Evolutionary conservation across 2,888 invertebrate species (phyloP).

Genomic region (Parnassius smintheus): DNA sequence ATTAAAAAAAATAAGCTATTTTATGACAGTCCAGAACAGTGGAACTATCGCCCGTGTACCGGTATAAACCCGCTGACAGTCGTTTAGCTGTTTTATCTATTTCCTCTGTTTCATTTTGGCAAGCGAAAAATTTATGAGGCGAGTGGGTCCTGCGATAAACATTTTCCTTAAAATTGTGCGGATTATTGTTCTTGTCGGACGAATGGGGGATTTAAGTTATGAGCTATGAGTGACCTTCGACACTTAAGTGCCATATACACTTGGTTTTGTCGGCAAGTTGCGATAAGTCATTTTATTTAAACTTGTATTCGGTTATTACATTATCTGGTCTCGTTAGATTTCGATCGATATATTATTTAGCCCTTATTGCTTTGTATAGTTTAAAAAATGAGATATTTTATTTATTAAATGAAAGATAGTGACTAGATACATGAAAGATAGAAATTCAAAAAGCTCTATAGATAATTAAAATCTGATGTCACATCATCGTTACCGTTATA

Average conservation of each 20-base stretch:
- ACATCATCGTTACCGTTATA: too few species aligned
- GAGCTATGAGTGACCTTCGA: slow-evolving; percentile 62
- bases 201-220: slow-evolving; percentile 66
- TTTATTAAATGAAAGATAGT: too few species aligned
- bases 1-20: slow-evolving; percentile 1
- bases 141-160: slow-evolving; percentile 75
- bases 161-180: slow-evolving; percentile 69
- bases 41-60: slow-evolving; percentile 48
- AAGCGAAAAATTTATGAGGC: slow-evolving; percentile 70
- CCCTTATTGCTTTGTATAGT: too few species aligned
- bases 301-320: neutral
- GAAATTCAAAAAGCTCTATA: too few species aligned
- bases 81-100: slow-evolving; percentile 72
- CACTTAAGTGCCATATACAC: slow-evolving; percentile 33
- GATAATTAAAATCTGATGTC: too few species aligned
- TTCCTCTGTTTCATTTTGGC: slow-evolving; percentile 70
- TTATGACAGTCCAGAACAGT: slow-evolving; percentile 12
- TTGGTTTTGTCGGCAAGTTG: slow-evolving; percentile 5
- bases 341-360: too few species aligned
- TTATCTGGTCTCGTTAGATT: too few species aligned
- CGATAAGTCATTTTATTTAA: slow-evolving; percentile 10
- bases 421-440: too few species aligned
- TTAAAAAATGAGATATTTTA: too few species aligned
- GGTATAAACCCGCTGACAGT: slow-evolving; percentile 47
- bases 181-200: slow-evolving; percentile 76